These are phyloP conservation scores for Huso huso DNA, from an alignment of 2,797 vertebrate species.

Conservation along the genomic window DNA sequence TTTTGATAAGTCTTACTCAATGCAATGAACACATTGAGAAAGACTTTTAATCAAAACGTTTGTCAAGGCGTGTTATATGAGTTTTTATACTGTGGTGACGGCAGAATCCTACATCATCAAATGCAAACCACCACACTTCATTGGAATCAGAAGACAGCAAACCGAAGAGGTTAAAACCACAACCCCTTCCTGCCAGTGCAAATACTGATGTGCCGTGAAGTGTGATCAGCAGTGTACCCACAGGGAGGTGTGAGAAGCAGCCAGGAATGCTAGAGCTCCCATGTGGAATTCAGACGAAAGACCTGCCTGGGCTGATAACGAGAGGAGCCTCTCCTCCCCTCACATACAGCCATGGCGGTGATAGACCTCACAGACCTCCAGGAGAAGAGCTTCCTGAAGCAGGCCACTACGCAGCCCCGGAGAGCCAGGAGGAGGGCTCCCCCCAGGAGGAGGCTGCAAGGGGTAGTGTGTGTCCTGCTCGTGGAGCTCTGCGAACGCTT, in stretches of 20 bases:
- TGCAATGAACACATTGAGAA: no score
- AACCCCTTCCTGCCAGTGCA: no score
- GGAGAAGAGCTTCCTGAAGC: constrained; percentile 17
- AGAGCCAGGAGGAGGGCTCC: constrained; percentile 19
- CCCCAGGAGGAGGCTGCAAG: constrained; percentile 59
- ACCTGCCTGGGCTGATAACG: constrained; percentile 31
- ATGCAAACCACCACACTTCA: no score
- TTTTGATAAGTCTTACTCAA: no score
- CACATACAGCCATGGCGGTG: constrained; percentile 41
- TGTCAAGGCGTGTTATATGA: no score
- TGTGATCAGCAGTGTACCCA: constrained; percentile 26
- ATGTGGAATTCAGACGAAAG: constrained; percentile 62
- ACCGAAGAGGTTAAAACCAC: no score
- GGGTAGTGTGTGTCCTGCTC: constrained; percentile 72
- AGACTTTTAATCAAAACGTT: no score
- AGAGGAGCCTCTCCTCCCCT: background rate
- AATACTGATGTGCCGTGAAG: no score
- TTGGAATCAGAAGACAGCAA: no score
- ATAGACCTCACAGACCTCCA: constrained; percentile 24
- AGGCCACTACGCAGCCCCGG: constrained; percentile 15
- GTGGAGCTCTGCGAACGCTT: constrained; percentile 86
- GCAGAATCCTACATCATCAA: no score
- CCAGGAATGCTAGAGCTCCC: constrained; percentile 45
- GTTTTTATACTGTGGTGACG: no score
- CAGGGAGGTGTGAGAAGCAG: constrained; percentile 29